A percentile compares a stretch with the other conserved stretches of the same genome.
phyloP scores from a whole-genome alignment of 92 coral and sea anemone species.

The Anthopleura xanthogrammica region DNA sequence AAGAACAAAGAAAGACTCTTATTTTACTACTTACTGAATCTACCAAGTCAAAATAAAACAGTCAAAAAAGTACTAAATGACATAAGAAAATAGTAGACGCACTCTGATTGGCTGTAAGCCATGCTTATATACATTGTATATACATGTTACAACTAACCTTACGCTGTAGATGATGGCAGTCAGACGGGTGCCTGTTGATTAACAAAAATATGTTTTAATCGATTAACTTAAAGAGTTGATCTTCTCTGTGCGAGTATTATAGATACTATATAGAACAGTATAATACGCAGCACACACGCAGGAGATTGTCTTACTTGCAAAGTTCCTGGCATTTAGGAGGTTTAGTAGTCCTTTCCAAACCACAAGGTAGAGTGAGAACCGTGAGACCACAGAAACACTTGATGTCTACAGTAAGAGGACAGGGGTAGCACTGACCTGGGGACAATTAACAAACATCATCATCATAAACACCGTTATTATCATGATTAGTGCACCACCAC shows the following conservation, averaged over 20 bases:
- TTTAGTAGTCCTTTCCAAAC: constrained; percentile 85
- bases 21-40: not conserved
- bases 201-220: not conserved
- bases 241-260: not conserved
- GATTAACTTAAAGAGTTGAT: not conserved
- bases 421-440: constrained; percentile 92
- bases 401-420: constrained; percentile 84
- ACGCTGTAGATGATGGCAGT: constrained; percentile 80
- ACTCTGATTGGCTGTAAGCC: not conserved
- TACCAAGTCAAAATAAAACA: not conserved
- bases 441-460: not conserved
- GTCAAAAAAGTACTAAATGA: too few relatives aligned
- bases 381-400: constrained; percentile 90
- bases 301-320: constrained; percentile 64
- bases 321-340: constrained; percentile 89
- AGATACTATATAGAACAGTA: not conserved
- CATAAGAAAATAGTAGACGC: not conserved
- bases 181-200: constrained; percentile 61
- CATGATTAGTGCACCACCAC: not conserved
- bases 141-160: constrained; percentile 41
- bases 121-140: not conserved
- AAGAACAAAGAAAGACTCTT: constrained; percentile 1
- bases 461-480: not conserved
- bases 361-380: constrained; percentile 83
- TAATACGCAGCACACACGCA: not conserved